A percentile compares a stretch with the other conserved stretches of the same genome.
phyloP scores from a whole-genome alignment of 2,113 vertebrate genomes.

The Lichenostomus cassidix region DNA sequence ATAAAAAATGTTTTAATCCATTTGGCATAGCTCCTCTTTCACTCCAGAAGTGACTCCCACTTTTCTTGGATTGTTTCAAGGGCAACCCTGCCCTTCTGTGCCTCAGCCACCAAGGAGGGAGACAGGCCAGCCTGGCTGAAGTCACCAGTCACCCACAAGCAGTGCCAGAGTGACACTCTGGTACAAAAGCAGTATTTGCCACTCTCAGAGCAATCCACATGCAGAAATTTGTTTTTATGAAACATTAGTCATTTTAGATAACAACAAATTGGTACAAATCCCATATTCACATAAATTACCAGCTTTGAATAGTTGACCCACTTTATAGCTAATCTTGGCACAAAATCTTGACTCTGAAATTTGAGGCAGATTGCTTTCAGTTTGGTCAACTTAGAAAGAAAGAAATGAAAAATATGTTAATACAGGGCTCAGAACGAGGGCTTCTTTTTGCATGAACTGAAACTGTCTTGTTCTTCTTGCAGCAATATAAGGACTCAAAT shows the following conservation, averaged over 20 bases:
- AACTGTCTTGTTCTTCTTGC: neutral
- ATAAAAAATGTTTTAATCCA: neutral
- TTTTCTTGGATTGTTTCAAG: neutral
- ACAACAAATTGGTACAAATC: constrained; percentile 32
- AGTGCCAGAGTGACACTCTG: accelerated
- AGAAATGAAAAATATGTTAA: neutral
- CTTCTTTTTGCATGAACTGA: neutral
- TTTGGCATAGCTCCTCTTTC: neutral
- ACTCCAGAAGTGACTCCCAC: neutral
- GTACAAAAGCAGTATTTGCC: neutral
- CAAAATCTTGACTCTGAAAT: constrained; percentile 42
- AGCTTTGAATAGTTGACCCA: constrained; percentile 36
- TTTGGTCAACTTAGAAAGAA: constrained; percentile 19
- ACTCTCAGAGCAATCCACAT: neutral
- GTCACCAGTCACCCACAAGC: accelerated
- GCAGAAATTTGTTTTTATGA: constrained; percentile 18
- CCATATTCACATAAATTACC: constrained; percentile 14
- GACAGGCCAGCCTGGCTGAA: neutral
- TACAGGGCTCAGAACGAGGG: neutral
- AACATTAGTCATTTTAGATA: constrained; percentile 40
- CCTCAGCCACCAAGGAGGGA: neutral
- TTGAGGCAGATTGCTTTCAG: constrained; percentile 44
- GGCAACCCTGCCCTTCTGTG: neutral
- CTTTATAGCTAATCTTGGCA: constrained; percentile 38
- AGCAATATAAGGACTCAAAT: neutral